phyloP scores from a whole-genome alignment of 2,888 invertebrate species.

The Sturmia bella region DNA sequence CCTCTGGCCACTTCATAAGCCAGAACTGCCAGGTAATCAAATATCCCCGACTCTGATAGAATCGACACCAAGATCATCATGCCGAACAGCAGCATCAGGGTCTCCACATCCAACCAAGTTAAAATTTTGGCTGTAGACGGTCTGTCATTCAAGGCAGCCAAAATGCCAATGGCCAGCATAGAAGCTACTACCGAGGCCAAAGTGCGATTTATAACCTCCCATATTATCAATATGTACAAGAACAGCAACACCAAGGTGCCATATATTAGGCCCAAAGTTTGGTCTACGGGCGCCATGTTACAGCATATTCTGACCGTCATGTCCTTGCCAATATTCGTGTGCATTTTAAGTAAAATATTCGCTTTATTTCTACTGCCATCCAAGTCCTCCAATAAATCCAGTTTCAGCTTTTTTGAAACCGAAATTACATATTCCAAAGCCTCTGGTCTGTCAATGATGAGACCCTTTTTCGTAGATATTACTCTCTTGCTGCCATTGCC shows the following conservation, averaged over 20 bases:
- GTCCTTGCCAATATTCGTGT: conserved; percentile 71
- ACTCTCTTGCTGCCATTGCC: not conserved
- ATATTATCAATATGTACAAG: conserved; percentile 91
- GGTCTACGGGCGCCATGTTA: conserved; percentile 85
- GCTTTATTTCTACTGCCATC: not conserved
- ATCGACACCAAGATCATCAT: conserved; percentile 91
- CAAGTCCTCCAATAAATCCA: conserved; percentile 64
- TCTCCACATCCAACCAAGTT: conserved; percentile 89
- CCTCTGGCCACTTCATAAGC: conserved; percentile 87
- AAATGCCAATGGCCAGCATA: conserved; percentile 86
- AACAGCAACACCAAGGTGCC: conserved; percentile 87
- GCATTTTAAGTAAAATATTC: conserved; percentile 60
- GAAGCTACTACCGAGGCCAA: conserved; percentile 88
- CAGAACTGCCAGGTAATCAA: conserved; percentile 88
- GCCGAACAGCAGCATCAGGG: conserved; percentile 86
- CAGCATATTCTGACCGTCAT: conserved; percentile 83
- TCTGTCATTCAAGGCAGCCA: conserved; percentile 86
- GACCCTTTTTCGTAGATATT: conserved; percentile 33
- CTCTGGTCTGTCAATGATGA: conserved; percentile 70
- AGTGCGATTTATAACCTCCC: conserved; percentile 86
- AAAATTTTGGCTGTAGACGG: conserved; percentile 86
- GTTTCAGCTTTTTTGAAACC: conserved; percentile 71
- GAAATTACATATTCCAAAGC: conserved; percentile 80
- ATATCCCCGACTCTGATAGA: conserved; percentile 89
- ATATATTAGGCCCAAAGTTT: conserved; percentile 87